These are phyloP conservation scores for Ahaetulla prasina DNA, from an alignment of 2,113 vertebrate species.

Conservation along the genomic window DNA sequence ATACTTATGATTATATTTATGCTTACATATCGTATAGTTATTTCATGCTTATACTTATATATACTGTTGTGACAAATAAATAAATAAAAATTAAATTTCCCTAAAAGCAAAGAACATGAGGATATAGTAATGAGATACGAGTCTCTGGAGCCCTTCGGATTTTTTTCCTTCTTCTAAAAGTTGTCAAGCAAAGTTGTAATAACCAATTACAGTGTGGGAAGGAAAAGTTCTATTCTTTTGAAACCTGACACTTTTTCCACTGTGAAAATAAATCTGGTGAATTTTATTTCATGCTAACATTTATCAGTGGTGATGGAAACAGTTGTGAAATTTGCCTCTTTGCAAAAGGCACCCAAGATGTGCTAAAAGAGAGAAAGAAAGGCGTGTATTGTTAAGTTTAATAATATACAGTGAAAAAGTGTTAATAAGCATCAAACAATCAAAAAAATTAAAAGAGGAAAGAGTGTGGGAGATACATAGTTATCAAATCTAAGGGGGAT, in stretches of 20 bases:
- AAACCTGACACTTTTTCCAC: neutral
- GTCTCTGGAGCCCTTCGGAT: neutral
- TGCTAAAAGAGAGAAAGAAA: constrained; percentile 24
- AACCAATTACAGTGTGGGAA: neutral
- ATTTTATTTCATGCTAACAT: constrained; percentile 22
- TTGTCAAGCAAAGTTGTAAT: neutral
- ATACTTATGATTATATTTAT: too few species aligned
- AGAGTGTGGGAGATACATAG: neutral
- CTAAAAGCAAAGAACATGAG: neutral
- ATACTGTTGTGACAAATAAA: too few species aligned
- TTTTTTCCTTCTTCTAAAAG: neutral
- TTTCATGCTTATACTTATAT: too few species aligned
- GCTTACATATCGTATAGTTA: too few species aligned
- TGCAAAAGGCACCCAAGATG: constrained; percentile 39
- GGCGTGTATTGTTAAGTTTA: constrained; percentile 33
- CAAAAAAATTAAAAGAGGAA: neutral
- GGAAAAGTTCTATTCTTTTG: neutral
- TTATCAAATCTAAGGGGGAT: neutral
- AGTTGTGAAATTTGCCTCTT: constrained; percentile 50
- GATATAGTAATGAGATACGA: neutral
- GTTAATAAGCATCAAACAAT: constrained; percentile 43
- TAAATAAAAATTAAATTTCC: too few species aligned
- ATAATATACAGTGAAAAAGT: constrained; percentile 50
- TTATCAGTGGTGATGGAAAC: neutral
- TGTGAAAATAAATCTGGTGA: constrained; percentile 35